phyloP scores from a whole-genome alignment of 2,888 invertebrate species.

The Ornithoptera alexandrae region DNA sequence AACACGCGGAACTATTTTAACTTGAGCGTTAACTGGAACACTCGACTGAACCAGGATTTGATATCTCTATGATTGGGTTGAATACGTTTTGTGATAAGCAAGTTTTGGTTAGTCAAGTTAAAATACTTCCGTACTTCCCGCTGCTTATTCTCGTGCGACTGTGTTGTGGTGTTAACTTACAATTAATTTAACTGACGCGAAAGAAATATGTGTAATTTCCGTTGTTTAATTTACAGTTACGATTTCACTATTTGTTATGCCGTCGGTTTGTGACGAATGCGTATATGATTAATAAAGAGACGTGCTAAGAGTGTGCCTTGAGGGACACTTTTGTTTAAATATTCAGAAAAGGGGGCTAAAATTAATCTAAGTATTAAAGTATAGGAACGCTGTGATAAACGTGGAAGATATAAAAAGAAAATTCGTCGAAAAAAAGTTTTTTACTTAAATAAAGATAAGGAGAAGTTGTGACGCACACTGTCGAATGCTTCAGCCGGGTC shows the following conservation, averaged over 20 bases:
- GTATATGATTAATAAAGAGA: conserved; percentile 39
- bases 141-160: conserved; percentile 29
- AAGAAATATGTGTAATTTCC: conserved; percentile 9
- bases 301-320: conserved; percentile 67
- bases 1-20: conserved; percentile 1
- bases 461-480: conserved; percentile 42
- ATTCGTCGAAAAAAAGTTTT: conserved; percentile 40
- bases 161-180: conserved; percentile 16
- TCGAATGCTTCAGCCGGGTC: conserved; percentile 55
- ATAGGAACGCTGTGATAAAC: conserved; percentile 68
- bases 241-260: conserved; percentile 7
- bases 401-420: conserved; percentile 43
- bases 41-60: conserved; percentile 22
- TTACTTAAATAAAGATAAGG: conserved; percentile 42
- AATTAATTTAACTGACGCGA: conserved; percentile 6
- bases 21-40: neutral
- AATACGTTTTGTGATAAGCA: conserved; percentile 7
- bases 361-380: conserved; percentile 45
- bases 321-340: conserved; percentile 47
- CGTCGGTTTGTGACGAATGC: conserved; percentile 14
- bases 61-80: conserved; percentile 16
- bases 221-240: conserved; percentile 10
- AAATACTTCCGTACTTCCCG: conserved; percentile 15
- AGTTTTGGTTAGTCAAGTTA: conserved; percentile 13
- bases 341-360: conserved; percentile 42